Conservation (phyloP, 2,888 invertebrate genomes). For the Bombylius major region DNA sequence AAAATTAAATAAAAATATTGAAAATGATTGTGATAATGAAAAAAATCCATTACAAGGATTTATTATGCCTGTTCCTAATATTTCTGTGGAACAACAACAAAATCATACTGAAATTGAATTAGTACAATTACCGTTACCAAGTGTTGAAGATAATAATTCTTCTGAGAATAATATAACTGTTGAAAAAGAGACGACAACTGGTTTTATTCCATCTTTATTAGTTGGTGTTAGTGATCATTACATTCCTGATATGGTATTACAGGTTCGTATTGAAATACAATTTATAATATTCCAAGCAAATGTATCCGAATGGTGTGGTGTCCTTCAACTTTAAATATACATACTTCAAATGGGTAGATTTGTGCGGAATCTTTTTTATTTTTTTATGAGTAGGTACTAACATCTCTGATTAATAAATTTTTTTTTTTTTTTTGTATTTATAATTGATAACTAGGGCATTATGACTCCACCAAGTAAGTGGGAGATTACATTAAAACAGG, state of each 20-base stretch:
- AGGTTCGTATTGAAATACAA: conserved; percentile 37
- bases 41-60: too few relatives aligned
- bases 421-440: not conserved
- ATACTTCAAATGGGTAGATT: too few relatives aligned
- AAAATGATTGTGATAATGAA: too few relatives aligned
- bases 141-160: conserved; percentile 24
- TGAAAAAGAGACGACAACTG: conserved; percentile 23
- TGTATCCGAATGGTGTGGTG: too few relatives aligned
- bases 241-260: conserved; percentile 62
- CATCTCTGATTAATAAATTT: too few relatives aligned
- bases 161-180: conserved; percentile 23
- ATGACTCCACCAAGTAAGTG: conserved; percentile 43
- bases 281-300: too few relatives aligned
- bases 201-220: conserved; percentile 48
- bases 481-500: conserved; percentile 43
- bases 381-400: too few relatives aligned
- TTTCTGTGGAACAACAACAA: too few relatives aligned
- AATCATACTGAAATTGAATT: conserved; percentile 42
- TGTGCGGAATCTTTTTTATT: too few relatives aligned
- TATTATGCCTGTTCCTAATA: too few relatives aligned
- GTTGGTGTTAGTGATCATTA: conserved; percentile 53
- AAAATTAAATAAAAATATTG: too few relatives aligned
- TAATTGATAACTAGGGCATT: conserved; percentile 39
- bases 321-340: too few relatives aligned
- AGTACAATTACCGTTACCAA: conserved; percentile 47